Evolutionary conservation across 2,113 vertebrate species (phyloP).

Genomic region (Silurus glanis): DNA sequence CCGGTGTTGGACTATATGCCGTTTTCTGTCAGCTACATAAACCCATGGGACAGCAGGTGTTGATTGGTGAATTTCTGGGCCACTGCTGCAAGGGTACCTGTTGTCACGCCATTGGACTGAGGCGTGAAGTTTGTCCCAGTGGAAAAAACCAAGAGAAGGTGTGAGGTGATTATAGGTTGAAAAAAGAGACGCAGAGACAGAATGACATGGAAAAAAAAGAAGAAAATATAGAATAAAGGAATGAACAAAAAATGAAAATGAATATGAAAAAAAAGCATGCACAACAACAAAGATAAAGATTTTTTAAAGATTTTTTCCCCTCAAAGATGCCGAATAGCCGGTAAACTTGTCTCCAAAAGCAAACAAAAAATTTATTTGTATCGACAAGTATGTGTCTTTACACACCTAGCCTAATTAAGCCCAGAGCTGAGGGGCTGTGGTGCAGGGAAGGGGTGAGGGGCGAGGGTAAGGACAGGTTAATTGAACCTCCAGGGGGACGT

Average conservation of each 20-base stretch:
- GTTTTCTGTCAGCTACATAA: conserved; percentile 37
- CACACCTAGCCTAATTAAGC: conserved; percentile 74
- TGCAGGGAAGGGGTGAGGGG: conserved; percentile 30
- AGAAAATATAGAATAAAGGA: conserved; percentile 55
- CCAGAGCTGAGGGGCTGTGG: conserved; percentile 52
- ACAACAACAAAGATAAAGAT: neutral
- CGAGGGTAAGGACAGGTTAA: conserved; percentile 75
- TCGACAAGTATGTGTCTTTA: conserved; percentile 54
- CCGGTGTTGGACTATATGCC: conserved; percentile 46
- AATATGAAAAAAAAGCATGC: neutral
- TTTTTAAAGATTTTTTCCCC: neutral
- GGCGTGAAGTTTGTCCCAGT: conserved; percentile 68
- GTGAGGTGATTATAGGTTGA: conserved; percentile 68
- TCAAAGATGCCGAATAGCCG: neutral
- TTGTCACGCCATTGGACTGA: conserved; percentile 64
- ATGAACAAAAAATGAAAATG: conserved; percentile 49
- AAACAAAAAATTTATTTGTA: conserved; percentile 1
- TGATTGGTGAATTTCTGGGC: conserved; percentile 71
- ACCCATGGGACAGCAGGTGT: conserved; percentile 67
- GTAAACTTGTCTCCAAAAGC: neutral
- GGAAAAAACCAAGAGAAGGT: conserved; percentile 65
- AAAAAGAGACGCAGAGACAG: conserved; percentile 54
- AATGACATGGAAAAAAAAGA: conserved; percentile 49
- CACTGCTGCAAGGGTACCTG: conserved; percentile 70
- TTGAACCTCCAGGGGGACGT: conserved; percentile 68